Evolutionary conservation across 2,113 vertebrate species (phyloP).

Genomic region (Gallinago undulata): DNA sequence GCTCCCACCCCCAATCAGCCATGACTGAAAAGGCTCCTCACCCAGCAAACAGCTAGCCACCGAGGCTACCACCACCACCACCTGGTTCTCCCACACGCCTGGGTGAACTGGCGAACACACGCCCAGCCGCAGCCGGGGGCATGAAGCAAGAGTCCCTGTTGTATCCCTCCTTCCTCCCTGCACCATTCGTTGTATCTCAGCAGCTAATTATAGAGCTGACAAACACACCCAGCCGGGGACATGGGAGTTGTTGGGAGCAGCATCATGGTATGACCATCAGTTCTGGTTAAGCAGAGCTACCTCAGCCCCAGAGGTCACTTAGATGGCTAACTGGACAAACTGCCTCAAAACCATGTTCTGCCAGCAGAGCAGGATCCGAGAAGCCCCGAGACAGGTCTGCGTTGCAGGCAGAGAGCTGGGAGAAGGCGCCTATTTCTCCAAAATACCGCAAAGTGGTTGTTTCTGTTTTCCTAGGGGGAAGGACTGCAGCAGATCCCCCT

Average conservation of each 20-base stretch:
- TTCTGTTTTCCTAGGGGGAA: background rate
- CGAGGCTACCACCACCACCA: background rate
- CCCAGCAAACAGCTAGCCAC: background rate
- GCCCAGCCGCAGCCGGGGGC: background rate
- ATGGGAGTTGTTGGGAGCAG: background rate
- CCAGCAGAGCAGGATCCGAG: background rate
- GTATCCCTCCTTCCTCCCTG: background rate
- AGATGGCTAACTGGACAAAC: background rate
- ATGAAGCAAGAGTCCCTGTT: background rate
- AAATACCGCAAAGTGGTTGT: background rate
- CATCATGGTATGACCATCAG: background rate
- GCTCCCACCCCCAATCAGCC: conserved; percentile 12
- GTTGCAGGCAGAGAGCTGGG: background rate
- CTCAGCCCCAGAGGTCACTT: background rate
- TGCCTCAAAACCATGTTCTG: background rate
- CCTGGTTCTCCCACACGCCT: background rate
- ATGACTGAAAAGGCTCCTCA: background rate
- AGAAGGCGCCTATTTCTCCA: background rate
- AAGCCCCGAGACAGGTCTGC: background rate
- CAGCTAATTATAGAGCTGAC: conserved; percentile 10
- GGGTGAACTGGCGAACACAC: background rate
- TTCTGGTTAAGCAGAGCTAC: background rate
- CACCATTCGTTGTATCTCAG: background rate
- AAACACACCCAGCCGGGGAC: background rate
- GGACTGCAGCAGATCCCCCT: background rate